Evolutionary conservation across 2,113 vertebrate genomes (phyloP).

Genomic region (Heterocephalus glaber): DNA sequence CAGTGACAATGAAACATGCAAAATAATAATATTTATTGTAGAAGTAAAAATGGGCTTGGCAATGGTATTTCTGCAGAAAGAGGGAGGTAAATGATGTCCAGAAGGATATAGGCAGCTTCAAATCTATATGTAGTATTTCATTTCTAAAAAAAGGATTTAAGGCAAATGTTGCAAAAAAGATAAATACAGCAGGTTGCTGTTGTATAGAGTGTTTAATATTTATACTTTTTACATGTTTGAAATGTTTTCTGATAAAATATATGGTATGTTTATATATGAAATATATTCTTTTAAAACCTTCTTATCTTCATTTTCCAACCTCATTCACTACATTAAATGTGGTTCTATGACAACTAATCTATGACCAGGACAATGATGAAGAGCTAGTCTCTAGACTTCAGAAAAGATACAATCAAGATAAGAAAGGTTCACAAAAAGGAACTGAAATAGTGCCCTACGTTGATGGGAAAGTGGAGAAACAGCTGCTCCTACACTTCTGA

Average conservation of each 20-base stretch:
- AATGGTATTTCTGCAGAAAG: slow-evolving; percentile 14
- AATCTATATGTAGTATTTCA: slow-evolving; percentile 22
- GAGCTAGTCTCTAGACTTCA: slow-evolving; percentile 17
- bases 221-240: neutral
- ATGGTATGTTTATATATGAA: neutral
- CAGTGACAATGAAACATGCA: slow-evolving; percentile 1
- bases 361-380: neutral
- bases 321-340: neutral
- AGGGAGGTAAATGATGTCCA: slow-evolving; percentile 5
- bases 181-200: neutral
- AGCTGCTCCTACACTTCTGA: neutral
- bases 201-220: neutral
- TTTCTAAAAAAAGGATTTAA: slow-evolving; percentile 50
- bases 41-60: slow-evolving; percentile 35
- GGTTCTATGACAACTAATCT: neutral
- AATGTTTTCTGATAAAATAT: slow-evolving; percentile 11
- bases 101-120: neutral
- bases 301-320: slow-evolving; percentile 10
- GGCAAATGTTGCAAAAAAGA: slow-evolving; percentile 8
- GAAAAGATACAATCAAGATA: slow-evolving; percentile 20
- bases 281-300: neutral
- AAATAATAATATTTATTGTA: slow-evolving; percentile 35
- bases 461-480: neutral
- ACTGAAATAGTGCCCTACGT: slow-evolving; percentile 1
- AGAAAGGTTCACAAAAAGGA: slow-evolving; percentile 25